Conservation (phyloP, 2,113 vertebrate species). For the Myrmecophaga tridactyla region DNA sequence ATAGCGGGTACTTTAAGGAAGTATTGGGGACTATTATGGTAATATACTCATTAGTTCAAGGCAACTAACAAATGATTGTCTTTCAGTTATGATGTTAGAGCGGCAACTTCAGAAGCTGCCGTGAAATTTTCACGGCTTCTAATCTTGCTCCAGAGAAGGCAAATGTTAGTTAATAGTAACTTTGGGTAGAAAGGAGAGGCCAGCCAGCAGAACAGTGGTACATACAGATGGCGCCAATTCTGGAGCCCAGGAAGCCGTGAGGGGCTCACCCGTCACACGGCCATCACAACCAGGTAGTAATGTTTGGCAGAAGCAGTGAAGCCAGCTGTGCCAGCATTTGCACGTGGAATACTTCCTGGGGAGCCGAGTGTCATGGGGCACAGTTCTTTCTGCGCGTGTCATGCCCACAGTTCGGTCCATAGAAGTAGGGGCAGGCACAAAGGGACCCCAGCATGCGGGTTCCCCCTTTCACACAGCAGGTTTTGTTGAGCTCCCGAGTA, state of each 20-base stretch:
- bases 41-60: neutral
- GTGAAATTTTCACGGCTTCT: too few species aligned
- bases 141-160: too few species aligned
- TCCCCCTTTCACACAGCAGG: constrained; percentile 85
- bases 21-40: neutral
- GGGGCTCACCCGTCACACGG: neutral
- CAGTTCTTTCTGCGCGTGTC: constrained; percentile 79
- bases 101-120: too few species aligned
- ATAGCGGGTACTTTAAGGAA: neutral
- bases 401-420: constrained; percentile 83
- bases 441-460: constrained; percentile 86
- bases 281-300: constrained; percentile 39
- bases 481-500: constrained; percentile 66
- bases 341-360: constrained; percentile 81
- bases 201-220: too few species aligned
- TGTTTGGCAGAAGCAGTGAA: constrained; percentile 80
- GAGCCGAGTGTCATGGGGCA: constrained; percentile 81
- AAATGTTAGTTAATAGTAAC: too few species aligned
- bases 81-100: neutral
- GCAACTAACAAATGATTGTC: neutral
- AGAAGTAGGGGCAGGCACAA: constrained; percentile 83
- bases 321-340: constrained; percentile 77
- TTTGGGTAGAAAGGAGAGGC: too few species aligned
- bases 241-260: neutral
- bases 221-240: too few species aligned